phyloP scores from a whole-genome alignment of 2,888 invertebrate species.

The Zootermopsis nevadensis region DNA sequence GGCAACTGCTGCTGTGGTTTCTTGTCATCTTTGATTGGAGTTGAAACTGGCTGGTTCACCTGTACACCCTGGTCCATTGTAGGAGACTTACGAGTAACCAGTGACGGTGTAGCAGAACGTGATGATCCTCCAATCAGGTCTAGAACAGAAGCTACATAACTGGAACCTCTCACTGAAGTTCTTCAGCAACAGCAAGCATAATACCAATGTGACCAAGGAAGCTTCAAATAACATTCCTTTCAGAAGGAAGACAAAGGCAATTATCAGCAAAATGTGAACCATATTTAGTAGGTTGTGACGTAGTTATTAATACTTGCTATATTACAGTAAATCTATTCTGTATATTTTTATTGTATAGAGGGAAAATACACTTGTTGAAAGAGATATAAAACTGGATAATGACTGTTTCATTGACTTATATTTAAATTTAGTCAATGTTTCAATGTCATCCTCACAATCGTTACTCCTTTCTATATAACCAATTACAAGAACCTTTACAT shows the following conservation, averaged over 20 bases:
- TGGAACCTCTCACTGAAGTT: slow-evolving; percentile 48
- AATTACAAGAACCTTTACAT: no score
- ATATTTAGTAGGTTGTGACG: no score
- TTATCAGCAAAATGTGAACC: no score
- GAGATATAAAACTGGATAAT: no score
- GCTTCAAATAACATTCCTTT: slow-evolving; percentile 26
- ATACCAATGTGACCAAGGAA: slow-evolving; percentile 7
- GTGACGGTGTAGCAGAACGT: slow-evolving; percentile 83
- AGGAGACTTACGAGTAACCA: slow-evolving; percentile 81
- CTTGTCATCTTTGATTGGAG: slow-evolving; percentile 58
- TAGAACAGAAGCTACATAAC: slow-evolving; percentile 67
- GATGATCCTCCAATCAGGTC: slow-evolving; percentile 78
- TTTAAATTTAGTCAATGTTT: no score
- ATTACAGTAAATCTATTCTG: no score
- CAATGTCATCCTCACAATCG: no score
- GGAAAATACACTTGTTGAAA: no score
- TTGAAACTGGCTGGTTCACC: slow-evolving; percentile 60
- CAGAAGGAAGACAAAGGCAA: background rate
- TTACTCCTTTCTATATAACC: no score
- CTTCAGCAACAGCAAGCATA: background rate
- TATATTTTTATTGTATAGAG: no score
- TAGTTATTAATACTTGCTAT: no score
- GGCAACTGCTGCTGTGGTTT: slow-evolving; percentile 55
- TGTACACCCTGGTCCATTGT: slow-evolving; percentile 88
- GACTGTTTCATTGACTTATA: no score